Percentiles rank a stretch among this genome's conserved stretches.
Conservation (phyloP, 2,888 invertebrate species). For the Hypsopygia costalis region DNA sequence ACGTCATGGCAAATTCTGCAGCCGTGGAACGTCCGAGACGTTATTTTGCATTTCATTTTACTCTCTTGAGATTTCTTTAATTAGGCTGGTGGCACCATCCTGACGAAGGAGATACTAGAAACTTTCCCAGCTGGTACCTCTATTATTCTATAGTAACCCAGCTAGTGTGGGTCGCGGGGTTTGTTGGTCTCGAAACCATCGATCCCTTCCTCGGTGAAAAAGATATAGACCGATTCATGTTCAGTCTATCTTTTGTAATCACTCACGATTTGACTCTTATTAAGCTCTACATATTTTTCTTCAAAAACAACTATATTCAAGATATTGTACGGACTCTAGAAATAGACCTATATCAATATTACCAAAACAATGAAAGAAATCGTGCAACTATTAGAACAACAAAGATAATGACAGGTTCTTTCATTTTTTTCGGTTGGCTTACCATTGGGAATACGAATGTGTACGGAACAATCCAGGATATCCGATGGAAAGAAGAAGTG, state of each 20-base stretch:
- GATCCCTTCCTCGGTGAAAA: constrained; percentile 70
- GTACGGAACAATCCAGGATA: constrained; percentile 60
- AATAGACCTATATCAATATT: constrained; percentile 51
- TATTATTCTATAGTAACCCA: constrained; percentile 62
- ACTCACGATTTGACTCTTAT: constrained; percentile 68
- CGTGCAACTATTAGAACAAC: constrained; percentile 47
- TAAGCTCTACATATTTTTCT: constrained; percentile 66
- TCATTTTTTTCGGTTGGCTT: constrained; percentile 67
- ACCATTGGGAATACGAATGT: constrained; percentile 63
- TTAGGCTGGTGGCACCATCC: constrained; percentile 75
- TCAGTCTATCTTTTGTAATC: constrained; percentile 69
- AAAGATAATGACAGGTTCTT: constrained; percentile 52
- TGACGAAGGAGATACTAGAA: constrained; percentile 51
- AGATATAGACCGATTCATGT: constrained; percentile 69
- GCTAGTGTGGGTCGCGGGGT: constrained; percentile 63
- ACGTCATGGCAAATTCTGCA: constrained; percentile 9
- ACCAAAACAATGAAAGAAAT: constrained; percentile 55
- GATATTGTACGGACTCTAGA: constrained; percentile 58
- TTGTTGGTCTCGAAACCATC: constrained; percentile 69
- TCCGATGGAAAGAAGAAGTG: constrained; percentile 54
- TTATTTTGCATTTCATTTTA: constrained; percentile 58
- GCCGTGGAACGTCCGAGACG: constrained; percentile 36
- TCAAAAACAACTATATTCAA: constrained; percentile 61
- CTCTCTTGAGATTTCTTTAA: constrained; percentile 57
- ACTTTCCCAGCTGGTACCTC: constrained; percentile 60